phyloP scores from a whole-genome alignment of 2,113 vertebrate genomes.

The Tragelaphus strepsiceros region DNA sequence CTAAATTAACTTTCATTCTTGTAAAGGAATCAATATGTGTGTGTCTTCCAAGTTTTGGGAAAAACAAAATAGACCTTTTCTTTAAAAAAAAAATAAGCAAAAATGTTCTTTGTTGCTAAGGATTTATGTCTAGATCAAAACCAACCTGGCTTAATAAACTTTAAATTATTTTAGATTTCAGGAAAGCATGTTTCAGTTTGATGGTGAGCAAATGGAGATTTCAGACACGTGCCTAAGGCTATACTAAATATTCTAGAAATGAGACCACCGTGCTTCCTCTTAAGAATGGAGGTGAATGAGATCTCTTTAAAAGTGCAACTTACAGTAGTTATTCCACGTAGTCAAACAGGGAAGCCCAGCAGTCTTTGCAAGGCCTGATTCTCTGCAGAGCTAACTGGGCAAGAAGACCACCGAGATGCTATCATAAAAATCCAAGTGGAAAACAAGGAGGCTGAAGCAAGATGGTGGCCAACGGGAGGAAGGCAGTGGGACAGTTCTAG shows the following conservation, averaged over 20 bases:
- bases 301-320: background rate
- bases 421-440: background rate
- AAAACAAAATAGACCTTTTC: conserved; percentile 31
- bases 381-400: background rate
- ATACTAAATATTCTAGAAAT: background rate
- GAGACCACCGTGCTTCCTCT: background rate
- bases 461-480: background rate
- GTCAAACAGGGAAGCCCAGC: background rate
- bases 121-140: background rate
- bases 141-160: background rate
- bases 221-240: background rate
- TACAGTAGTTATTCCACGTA: background rate
- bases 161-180: background rate
- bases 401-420: accelerated
- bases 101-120: background rate
- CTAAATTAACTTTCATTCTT: conserved; percentile 49
- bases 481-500: background rate
- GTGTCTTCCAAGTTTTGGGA: background rate
- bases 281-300: background rate
- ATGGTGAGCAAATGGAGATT: background rate
- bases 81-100: background rate
- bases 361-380: background rate
- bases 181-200: background rate
- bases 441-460: background rate
- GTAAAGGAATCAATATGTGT: background rate